These are phyloP conservation scores for Dichetophora obliterata DNA, from an alignment of 2,888 invertebrate genomes.

Conservation along the genomic window DNA sequence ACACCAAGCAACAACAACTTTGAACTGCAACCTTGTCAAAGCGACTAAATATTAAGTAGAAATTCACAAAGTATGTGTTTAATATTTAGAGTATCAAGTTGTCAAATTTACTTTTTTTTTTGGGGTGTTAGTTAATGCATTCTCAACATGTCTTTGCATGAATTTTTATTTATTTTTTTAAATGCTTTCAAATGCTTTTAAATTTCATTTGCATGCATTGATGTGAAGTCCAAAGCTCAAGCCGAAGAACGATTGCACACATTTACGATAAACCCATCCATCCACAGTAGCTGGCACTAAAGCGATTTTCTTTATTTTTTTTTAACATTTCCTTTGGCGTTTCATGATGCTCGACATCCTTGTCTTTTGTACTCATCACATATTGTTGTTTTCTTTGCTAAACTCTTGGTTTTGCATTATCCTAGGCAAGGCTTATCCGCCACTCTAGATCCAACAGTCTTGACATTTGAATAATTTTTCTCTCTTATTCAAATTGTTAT, in stretches of 20 bases:
- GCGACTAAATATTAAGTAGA: not conserved
- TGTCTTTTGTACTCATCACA: constrained; percentile 7
- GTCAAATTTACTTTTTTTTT: not conserved
- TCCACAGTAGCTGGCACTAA: not conserved
- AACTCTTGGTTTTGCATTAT: not conserved
- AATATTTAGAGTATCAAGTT: no score
- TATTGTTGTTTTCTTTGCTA: not conserved
- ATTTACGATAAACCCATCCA: not conserved
- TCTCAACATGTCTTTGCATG: no score
- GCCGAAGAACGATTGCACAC: not conserved
- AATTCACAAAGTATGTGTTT: not conserved
- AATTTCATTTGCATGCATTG: constrained; percentile 25
- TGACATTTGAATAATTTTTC: constrained; percentile 37
- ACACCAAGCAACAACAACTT: not conserved
- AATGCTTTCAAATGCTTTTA: no score
- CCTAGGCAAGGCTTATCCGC: not conserved
- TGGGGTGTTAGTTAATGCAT: no score
- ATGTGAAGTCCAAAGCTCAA: not conserved
- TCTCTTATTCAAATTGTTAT: no score
- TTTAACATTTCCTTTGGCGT: not conserved
- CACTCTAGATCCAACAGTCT: not conserved
- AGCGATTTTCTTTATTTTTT: not conserved
- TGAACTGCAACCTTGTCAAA: not conserved
- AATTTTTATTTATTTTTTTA: not conserved
- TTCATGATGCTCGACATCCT: constrained; percentile 3